phyloP scores from a whole-genome alignment of 1,140 invertebrate species.

The Streblospio benedicti region DNA sequence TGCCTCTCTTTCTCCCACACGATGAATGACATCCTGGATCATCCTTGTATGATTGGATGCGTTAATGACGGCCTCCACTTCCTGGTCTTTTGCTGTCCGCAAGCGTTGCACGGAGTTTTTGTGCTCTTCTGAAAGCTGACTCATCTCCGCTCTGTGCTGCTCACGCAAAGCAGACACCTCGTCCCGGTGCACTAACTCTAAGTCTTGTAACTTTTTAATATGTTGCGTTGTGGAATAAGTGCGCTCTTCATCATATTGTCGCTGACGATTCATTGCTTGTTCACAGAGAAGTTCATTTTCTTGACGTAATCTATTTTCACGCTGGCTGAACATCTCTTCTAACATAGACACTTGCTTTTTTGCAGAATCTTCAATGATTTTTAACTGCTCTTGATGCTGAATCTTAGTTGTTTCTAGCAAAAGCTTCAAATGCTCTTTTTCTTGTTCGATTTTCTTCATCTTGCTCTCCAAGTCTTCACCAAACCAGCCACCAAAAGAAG shows the following conservation, averaged over 20 bases:
- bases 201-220: too few relatives aligned
- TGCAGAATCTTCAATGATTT: constrained; percentile 30
- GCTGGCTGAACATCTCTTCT: too few relatives aligned
- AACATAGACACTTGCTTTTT: too few relatives aligned
- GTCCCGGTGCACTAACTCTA: too few relatives aligned
- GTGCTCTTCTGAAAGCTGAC: constrained; percentile 29
- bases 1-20: constrained; percentile 37
- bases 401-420: constrained; percentile 29
- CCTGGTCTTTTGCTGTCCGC: constrained; percentile 30
- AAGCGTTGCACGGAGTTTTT: constrained; percentile 30
- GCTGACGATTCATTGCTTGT: too few relatives aligned
- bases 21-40: constrained; percentile 35
- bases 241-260: too few relatives aligned
- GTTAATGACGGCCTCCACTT: constrained; percentile 30
- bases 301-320: too few relatives aligned
- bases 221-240: too few relatives aligned
- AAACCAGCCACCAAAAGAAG: too few relatives aligned
- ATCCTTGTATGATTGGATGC: constrained; percentile 34
- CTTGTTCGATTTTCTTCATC: constrained; percentile 33
- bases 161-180: too few relatives aligned
- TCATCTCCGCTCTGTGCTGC: constrained; percentile 17
- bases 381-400: constrained; percentile 33
- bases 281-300: background rate
- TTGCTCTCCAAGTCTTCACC: too few relatives aligned
- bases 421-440: constrained; percentile 30